Evolutionary conservation across 1,140 invertebrate species (phyloP).

Genomic region (Heliothis subflexa): DNA sequence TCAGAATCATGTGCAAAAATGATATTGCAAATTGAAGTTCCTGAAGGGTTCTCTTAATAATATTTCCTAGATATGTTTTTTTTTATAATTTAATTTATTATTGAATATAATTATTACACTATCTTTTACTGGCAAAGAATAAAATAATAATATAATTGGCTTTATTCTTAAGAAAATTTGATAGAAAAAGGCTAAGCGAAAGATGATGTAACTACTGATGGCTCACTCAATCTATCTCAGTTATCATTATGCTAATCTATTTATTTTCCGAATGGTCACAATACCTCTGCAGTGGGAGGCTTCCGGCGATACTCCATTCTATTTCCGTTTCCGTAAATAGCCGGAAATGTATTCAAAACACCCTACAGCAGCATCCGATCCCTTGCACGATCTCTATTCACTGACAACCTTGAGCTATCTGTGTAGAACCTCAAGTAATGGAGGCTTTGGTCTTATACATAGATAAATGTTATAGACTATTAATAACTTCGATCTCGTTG

Average conservation of each 20-base stretch:
- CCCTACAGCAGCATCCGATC: slow-evolving; percentile 62
- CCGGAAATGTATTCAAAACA: slow-evolving; percentile 82
- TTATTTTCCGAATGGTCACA: slow-evolving; percentile 49
- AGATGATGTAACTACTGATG: background rate
- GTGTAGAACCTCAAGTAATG: background rate
- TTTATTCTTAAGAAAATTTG: no score
- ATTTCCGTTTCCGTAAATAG: slow-evolving; percentile 76
- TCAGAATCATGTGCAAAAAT: no score
- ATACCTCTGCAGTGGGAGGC: slow-evolving; percentile 66
- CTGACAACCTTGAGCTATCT: background rate
- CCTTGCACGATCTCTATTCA: slow-evolving; percentile 46
- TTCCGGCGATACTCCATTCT: slow-evolving; percentile 72
- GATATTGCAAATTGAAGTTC: no score
- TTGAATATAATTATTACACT: no score
- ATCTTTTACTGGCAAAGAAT: no score
- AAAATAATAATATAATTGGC: no score
- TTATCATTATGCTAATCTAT: slow-evolving; percentile 44
- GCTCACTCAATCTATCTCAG: slow-evolving; percentile 11
- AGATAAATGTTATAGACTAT: no score
- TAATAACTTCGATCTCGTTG: no score
- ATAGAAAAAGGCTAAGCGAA: no score
- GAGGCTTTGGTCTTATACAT: background rate
- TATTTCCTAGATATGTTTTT: no score
- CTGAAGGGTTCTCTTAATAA: no score
- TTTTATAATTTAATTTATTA: no score